Base-by-base conservation (phyloP, 2,888 invertebrate species). In the Automeris io region DNA sequence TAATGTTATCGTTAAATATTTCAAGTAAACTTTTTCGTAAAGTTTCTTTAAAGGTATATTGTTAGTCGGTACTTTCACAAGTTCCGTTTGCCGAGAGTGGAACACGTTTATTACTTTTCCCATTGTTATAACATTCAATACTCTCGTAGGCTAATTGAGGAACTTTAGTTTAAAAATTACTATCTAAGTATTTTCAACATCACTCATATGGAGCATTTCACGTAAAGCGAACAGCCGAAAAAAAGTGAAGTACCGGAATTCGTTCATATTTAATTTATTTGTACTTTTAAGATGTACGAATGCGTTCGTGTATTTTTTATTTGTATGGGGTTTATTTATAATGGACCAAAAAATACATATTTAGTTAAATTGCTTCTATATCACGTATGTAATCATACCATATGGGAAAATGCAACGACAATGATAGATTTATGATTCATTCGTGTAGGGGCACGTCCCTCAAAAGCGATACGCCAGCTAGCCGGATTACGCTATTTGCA, bases 391-490 rank as follows among this genome's bases (percentile, higher is more conserved):
- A n/a, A n/a, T n/a, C n/a, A n/a, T n/a, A n/a, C n/a, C n/a, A n/a
- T n/a, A n/a, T 43, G 46, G 48, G 49, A 46, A 41, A 48, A 19
- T 39, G 41, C 41, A 37, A 51, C 52, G 48, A 49, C 41, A 25
- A 45, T 44, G 47, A 45, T 46, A 42, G 49, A 51, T 54, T 42
- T 40, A 33, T 39, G 40, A 43, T 38, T 35, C 39, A 36, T 41
- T 33, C 38, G 42, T 47, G 55, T 16, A 57, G 55, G 60, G 51
- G 41, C 47, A 49, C 49, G 47, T 52, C 61, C 64, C 61, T 61
- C 53, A 53, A 51, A 53, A 55, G 52, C 49, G 51, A 54, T 51
- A 55, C 62, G 72, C 63, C 67, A 69, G 70, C 70, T 68, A 57
- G 54, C 62, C 51, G 54, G 65, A 65, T 69, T 68, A 69, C 61